Conservation (phyloP, 2,888 invertebrate species). For the Pantelozetes paolii region DNA sequence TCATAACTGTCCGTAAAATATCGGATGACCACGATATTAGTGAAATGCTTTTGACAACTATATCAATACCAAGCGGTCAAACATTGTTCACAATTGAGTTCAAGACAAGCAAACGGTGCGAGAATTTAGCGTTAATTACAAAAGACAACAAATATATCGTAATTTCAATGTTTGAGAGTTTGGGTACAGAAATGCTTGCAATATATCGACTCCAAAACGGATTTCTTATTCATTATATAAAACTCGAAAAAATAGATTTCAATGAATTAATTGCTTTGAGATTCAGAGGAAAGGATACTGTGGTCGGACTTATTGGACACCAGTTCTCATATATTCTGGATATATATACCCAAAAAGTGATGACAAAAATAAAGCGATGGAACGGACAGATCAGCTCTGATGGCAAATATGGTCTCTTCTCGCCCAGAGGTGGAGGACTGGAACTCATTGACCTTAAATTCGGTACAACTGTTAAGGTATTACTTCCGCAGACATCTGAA, state of each 20-base stretch:
- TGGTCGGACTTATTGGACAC: slow-evolving; percentile 79
- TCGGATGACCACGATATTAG: background rate
- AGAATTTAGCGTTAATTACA: slow-evolving; percentile 69
- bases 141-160: slow-evolving; percentile 73
- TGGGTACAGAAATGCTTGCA: background rate
- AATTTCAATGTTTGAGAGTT: slow-evolving; percentile 73
- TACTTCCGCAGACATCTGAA: slow-evolving; percentile 83
- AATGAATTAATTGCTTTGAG: slow-evolving; percentile 50
- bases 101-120: background rate
- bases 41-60: slow-evolving; percentile 43
- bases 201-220: slow-evolving; percentile 70
- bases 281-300: slow-evolving; percentile 57
- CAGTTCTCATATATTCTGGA: slow-evolving; percentile 88
- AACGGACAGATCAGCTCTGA: slow-evolving; percentile 64
- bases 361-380: slow-evolving; percentile 86
- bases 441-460: slow-evolving; percentile 83
- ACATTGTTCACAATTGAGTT: slow-evolving; percentile 76
- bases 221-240: slow-evolving; percentile 53
- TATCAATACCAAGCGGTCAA: slow-evolving; percentile 63
- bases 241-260: slow-evolving; percentile 51
- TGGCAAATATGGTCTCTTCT: slow-evolving; percentile 79
- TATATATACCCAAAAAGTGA: slow-evolving; percentile 76
- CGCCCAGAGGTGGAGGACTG: slow-evolving; percentile 83
- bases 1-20: background rate
- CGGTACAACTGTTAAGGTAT: slow-evolving; percentile 78